phyloP scores from a whole-genome alignment of 2,113 vertebrate species.

The Catharus minimus region DNA sequence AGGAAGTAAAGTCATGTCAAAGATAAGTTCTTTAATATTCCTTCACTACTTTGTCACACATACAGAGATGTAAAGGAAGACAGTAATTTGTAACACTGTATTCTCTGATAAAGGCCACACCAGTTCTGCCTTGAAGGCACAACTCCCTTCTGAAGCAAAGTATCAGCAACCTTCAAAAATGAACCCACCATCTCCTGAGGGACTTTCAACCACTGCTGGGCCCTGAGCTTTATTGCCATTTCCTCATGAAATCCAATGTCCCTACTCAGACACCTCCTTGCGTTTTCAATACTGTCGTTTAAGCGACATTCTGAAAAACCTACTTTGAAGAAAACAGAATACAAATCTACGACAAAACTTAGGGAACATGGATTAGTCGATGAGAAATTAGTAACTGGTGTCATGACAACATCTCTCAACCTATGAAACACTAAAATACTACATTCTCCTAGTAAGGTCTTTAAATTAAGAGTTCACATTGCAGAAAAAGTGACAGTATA shows the following conservation, averaged over 20 bases:
- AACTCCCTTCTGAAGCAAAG: not conserved
- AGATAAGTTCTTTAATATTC: not conserved
- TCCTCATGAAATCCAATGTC: not conserved
- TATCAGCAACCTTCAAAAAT: not conserved
- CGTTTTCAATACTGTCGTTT: not conserved
- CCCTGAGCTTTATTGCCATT: not conserved
- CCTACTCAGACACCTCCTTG: not conserved
- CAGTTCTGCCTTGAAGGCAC: not conserved
- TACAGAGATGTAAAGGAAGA: not conserved
- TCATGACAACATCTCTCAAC: not conserved
- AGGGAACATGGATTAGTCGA: not conserved
- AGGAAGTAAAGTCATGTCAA: not conserved
- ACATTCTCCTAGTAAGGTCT: not conserved
- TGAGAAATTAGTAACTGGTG: not conserved
- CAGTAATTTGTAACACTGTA: not conserved
- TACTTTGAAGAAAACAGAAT: not conserved
- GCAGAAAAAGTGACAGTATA: not conserved
- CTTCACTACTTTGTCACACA: not conserved
- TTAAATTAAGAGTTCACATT: not conserved
- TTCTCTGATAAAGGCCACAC: not conserved
- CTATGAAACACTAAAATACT: not conserved
- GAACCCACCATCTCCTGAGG: not conserved
- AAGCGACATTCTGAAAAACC: not conserved
- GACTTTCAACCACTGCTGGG: not conserved
- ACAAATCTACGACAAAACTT: not conserved